phyloP scores from a whole-genome alignment of 2,797 vertebrate genomes.

The Naso thynnoides region DNA sequence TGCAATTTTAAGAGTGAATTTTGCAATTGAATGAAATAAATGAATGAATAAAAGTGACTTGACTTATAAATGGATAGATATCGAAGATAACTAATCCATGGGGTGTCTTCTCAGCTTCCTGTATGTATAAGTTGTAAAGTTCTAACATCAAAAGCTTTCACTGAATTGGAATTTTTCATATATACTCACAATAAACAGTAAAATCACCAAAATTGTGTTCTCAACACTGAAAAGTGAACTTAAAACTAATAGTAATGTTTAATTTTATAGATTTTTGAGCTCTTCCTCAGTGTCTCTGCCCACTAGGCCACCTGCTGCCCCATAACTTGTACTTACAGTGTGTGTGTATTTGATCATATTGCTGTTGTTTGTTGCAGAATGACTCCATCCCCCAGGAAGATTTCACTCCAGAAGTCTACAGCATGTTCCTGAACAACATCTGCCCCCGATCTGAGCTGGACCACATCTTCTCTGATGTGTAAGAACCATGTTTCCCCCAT shows the following conservation, averaged over 20 bases:
- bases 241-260: background rate
- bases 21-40: too few relatives aligned
- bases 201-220: background rate
- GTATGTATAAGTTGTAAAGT: background rate
- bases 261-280: background rate
- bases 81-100: background rate
- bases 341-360: conserved; percentile 13
- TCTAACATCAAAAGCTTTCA: background rate
- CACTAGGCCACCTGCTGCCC: background rate
- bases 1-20: background rate
- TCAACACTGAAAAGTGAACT: background rate
- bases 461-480: conserved; percentile 98
- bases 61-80: background rate
- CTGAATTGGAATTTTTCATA: background rate
- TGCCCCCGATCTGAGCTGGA: conserved; percentile 97
- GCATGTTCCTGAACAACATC: conserved; percentile 93
- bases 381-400: conserved; percentile 95
- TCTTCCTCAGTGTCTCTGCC: background rate
- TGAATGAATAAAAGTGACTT: background rate
- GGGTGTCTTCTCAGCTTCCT: background rate
- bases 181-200: background rate
- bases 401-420: conserved; percentile 94
- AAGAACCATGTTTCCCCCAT: conserved; percentile 74
- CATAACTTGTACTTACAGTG: background rate
- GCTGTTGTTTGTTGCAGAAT: conserved; percentile 84